Conservation (phyloP, 2,888 invertebrate genomes). For the Athalia cordata region DNA sequence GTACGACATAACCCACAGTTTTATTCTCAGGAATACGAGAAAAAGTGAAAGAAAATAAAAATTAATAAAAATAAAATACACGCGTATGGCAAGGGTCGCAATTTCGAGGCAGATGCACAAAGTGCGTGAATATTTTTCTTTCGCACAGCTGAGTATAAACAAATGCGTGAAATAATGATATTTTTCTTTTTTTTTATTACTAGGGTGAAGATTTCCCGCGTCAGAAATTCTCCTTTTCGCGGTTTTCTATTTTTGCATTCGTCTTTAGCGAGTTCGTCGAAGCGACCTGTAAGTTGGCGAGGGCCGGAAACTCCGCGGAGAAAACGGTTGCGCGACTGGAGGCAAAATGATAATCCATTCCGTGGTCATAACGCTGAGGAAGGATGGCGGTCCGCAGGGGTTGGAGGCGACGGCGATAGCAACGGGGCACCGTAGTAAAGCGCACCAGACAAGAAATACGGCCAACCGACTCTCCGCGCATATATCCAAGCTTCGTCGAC, state of each 20-base stretch:
- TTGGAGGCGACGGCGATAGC: conserved; percentile 3
- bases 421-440: conserved; percentile 51
- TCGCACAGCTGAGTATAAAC: conserved; percentile 16
- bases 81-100: too few relatives aligned
- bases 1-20: too few relatives aligned
- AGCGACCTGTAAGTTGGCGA: conserved; percentile 19
- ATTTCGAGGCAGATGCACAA: too few relatives aligned
- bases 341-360: conserved; percentile 71
- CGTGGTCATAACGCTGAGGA: conserved; percentile 70
- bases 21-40: too few relatives aligned
- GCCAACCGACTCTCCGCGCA: conserved; percentile 59
- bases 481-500: conserved; percentile 34
- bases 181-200: background rate
- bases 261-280: conserved; percentile 29
- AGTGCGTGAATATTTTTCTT: background rate
- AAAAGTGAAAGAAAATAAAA: too few relatives aligned
- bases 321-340: conserved; percentile 46
- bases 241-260: conserved; percentile 44
- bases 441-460: conserved; percentile 73
- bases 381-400: conserved; percentile 21
- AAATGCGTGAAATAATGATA: background rate
- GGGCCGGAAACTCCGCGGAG: conserved; percentile 14
- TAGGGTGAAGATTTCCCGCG: background rate
- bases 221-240: background rate
- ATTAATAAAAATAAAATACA: too few relatives aligned